Conservation (phyloP, 2,797 vertebrate genomes). For the Chloroceryle inda region DNA sequence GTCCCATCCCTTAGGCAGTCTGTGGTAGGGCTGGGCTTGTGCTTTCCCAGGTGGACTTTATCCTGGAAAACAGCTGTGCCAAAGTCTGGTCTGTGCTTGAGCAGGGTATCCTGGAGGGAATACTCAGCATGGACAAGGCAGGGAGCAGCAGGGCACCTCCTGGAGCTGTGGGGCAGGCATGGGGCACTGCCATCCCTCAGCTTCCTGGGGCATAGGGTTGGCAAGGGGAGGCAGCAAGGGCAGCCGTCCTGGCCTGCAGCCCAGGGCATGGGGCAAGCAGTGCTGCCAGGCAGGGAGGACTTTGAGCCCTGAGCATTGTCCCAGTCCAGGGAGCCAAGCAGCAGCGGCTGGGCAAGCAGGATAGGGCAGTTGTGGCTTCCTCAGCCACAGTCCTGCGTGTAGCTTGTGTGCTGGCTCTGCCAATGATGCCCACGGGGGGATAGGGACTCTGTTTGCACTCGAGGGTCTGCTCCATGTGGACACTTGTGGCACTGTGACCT, state of each 20-base stretch:
- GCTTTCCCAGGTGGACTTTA: neutral
- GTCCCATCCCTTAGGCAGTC: accelerated
- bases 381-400: accelerated
- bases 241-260: neutral
- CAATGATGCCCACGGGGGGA: neutral
- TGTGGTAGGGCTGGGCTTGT: neutral
- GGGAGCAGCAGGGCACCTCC: neutral
- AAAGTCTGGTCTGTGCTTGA: neutral
- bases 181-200: neutral
- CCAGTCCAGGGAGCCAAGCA: neutral
- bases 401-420: neutral
- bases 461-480: neutral
- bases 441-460: neutral
- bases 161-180: neutral
- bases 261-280: neutral
- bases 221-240: neutral
- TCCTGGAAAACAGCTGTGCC: neutral
- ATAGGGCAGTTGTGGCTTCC: neutral
- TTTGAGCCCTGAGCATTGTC: neutral
- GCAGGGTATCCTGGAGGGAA: neutral
- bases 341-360: neutral
- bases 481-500: neutral
- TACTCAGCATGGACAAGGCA: accelerated
- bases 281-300: neutral
- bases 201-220: neutral